These are phyloP conservation scores for Danio choprae DNA, from an alignment of 2,797 vertebrate species.

Conservation along the genomic window DNA sequence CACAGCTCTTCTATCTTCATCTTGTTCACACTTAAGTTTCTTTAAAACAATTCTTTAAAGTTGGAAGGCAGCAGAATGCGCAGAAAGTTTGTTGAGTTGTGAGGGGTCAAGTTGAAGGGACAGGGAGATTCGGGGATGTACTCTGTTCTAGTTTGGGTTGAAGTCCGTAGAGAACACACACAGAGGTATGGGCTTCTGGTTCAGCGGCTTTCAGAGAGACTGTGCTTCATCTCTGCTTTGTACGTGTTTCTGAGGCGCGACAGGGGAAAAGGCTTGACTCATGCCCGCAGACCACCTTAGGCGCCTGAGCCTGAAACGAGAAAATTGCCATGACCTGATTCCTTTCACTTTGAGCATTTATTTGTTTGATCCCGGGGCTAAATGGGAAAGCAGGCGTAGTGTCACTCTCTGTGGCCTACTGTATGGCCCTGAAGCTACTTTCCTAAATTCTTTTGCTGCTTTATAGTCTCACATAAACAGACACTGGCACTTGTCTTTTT, in stretches of 20 bases:
- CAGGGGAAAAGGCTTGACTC: constrained; percentile 13
- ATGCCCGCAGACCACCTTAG: constrained; percentile 30
- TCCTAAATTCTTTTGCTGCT: constrained; percentile 4
- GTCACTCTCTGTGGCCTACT: constrained; percentile 20
- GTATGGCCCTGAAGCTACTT: constrained; percentile 23
- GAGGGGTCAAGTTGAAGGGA: constrained; percentile 5
- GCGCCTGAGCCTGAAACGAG: constrained; percentile 32
- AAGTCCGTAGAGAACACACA: constrained; percentile 33
- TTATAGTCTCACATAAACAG: constrained; percentile 6
- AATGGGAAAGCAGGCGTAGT: constrained; percentile 23
- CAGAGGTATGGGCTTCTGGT: constrained; percentile 11
- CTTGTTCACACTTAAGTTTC: neutral
- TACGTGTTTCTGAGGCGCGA: constrained; percentile 6
- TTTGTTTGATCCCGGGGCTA: constrained; percentile 51
- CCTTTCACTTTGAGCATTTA: constrained; percentile 50
- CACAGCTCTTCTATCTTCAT: neutral
- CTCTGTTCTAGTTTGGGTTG: constrained; percentile 21
- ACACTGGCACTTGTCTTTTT: constrained; percentile 7
- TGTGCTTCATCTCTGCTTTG: constrained; percentile 22
- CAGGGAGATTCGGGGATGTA: constrained; percentile 2
- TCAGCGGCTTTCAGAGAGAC: constrained; percentile 33
- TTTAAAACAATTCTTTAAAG: neutral
- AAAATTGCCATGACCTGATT: constrained; percentile 39
- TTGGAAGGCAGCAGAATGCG: neutral
- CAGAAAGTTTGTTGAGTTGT: neutral